Conservation (phyloP, 2,888 invertebrate genomes). For the Limnephilus auricula region DNA sequence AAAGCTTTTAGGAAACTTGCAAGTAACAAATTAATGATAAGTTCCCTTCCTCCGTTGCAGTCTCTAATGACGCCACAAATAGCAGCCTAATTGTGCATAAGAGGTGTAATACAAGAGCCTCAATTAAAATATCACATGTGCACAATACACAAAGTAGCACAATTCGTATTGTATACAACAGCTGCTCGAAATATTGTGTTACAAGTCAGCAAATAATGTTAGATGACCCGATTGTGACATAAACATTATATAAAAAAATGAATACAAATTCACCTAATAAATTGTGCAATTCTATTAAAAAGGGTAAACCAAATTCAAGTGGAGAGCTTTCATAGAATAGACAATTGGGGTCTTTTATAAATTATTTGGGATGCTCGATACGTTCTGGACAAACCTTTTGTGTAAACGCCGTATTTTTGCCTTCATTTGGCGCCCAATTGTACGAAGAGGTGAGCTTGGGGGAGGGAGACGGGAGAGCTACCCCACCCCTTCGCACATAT, state of each 20-base stretch:
- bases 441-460: conserved; percentile 45
- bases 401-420: conserved; percentile 58
- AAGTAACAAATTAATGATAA: background rate
- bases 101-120: conserved; percentile 51
- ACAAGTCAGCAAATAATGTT: conserved; percentile 41
- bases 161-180: conserved; percentile 12
- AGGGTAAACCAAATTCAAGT: background rate
- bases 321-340: background rate
- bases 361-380: conserved; percentile 7
- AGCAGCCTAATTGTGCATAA: conserved; percentile 46
- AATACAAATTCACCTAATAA: background rate
- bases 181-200: conserved; percentile 17
- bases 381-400: conserved; percentile 47
- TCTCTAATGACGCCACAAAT: conserved; percentile 49
- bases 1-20: background rate
- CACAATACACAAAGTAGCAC: background rate
- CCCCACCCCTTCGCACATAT: conserved; percentile 33
- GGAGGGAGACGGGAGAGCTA: background rate
- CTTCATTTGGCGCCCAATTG: conserved; percentile 64
- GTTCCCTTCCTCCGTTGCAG: conserved; percentile 26
- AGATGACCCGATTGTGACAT: conserved; percentile 28
- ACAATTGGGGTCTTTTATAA: background rate
- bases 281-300: background rate
- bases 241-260: conserved; percentile 2
- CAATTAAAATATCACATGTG: conserved; percentile 60